A percentile compares a stretch with the other conserved stretches of the same genome.
Evolutionary conservation across 2,888 invertebrate species (phyloP).

Genomic region (Tricholauxania praeusta): DNA sequence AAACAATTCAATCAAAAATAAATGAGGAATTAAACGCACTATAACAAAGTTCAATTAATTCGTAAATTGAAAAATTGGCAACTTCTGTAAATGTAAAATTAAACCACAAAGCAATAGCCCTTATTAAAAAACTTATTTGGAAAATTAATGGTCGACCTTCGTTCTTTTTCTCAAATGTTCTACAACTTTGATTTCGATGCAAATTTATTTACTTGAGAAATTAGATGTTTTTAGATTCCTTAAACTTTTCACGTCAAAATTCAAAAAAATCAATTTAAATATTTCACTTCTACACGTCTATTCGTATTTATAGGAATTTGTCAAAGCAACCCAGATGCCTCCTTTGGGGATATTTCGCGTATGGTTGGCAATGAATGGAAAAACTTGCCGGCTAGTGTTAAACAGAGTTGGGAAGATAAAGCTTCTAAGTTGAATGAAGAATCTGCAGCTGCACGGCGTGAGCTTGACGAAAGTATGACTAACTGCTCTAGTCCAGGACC

Average conservation of each 20-base stretch:
- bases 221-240: neutral
- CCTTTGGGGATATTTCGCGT: constrained; percentile 87
- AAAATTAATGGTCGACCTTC: no score
- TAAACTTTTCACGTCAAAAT: no score
- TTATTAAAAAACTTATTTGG: no score
- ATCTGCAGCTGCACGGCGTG: constrained; percentile 74
- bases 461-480: constrained; percentile 58
- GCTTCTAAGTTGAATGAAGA: constrained; percentile 92
- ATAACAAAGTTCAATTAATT: no score
- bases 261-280: neutral
- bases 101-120: no score
- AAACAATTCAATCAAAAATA: no score
- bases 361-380: constrained; percentile 92
- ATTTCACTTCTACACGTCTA: neutral
- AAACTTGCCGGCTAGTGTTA: constrained; percentile 86
- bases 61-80: no score
- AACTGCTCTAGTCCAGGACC: constrained; percentile 69
- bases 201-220: neutral
- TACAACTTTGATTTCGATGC: neutral
- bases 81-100: no score
- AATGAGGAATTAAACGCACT: no score
- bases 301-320: constrained; percentile 74
- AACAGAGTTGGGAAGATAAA: constrained; percentile 94
- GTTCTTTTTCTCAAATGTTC: no score
- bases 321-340: constrained; percentile 92